phyloP scores from a whole-genome alignment of 1,140 invertebrate genomes.

The Caenorhabditis tropicalis region DNA sequence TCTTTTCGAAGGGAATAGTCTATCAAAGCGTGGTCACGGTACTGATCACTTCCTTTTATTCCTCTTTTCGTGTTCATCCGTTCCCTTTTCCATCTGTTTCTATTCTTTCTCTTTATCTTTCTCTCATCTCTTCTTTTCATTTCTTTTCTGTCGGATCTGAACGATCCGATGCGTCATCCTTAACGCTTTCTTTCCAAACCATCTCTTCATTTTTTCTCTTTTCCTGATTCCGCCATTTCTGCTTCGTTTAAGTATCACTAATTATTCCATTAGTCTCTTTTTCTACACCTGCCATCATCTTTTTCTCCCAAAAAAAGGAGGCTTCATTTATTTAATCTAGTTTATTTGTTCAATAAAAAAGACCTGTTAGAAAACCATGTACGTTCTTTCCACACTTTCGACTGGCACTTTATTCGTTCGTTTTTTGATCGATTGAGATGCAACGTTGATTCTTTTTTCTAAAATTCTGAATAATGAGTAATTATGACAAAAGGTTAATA shows the following conservation, averaged over 20 bases:
- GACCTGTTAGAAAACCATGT: slow-evolving; percentile 10
- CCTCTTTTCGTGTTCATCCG: neutral
- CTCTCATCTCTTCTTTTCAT: neutral
- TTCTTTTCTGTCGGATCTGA: slow-evolving; percentile 7
- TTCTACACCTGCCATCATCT: neutral
- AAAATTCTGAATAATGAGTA: no score
- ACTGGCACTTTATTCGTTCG: neutral
- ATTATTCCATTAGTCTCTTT: slow-evolving; percentile 39
- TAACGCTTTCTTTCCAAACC: slow-evolving; percentile 3
- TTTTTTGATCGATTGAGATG: neutral
- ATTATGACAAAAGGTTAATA: no score
- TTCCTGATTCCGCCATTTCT: neutral
- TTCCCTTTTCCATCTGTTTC: neutral
- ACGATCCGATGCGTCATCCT: slow-evolving; percentile 35
- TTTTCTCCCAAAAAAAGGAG: neutral
- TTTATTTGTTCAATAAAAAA: slow-evolving; percentile 33
- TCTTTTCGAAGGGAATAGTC: neutral
- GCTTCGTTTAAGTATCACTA: slow-evolving; percentile 11
- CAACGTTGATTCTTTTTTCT: neutral
- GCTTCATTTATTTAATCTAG: slow-evolving; percentile 14
- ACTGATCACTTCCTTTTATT: slow-evolving; percentile 4
- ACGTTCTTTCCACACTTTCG: neutral
- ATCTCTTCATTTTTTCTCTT: neutral
- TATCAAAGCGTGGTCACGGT: neutral
- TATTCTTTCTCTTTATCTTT: neutral